phyloP scores from a whole-genome alignment of 2,797 vertebrate species.

The Psittacula derbiana region DNA sequence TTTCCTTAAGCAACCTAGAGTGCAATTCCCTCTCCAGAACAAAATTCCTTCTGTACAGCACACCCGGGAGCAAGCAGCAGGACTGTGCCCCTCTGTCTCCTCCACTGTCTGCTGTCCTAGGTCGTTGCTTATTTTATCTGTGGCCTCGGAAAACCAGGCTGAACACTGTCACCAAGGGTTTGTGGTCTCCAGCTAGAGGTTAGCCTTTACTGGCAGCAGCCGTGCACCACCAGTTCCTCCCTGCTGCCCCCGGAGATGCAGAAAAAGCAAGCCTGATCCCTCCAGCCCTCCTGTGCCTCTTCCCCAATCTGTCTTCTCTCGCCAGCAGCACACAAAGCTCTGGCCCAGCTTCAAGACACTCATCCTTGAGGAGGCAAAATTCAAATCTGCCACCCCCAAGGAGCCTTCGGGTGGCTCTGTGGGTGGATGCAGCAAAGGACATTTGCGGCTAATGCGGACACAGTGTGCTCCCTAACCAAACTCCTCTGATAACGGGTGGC shows the following conservation, averaged over 20 bases:
- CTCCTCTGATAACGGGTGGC: not conserved
- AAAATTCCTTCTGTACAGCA: not conserved
- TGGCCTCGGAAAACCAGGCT: conserved; percentile 23
- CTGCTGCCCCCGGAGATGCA: not conserved
- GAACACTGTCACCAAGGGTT: conserved; percentile 31
- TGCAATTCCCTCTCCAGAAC: not conserved
- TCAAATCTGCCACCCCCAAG: not conserved
- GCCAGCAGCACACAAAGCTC: not conserved
- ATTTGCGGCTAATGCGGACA: not conserved
- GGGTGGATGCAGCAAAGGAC: not conserved
- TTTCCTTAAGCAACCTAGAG: not conserved
- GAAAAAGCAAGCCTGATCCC: not conserved
- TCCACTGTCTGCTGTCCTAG: conserved; percentile 40
- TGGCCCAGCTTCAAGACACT: not conserved
- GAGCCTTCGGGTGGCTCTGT: conserved; percentile 19
- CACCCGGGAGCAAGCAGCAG: not conserved
- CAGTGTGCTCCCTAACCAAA: not conserved
- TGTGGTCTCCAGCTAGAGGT: conserved; percentile 39
- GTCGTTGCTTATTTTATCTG: conserved; percentile 57
- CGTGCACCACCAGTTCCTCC: not conserved
- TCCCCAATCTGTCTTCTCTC: not conserved
- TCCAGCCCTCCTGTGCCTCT: not conserved
- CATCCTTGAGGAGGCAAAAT: conserved; percentile 23
- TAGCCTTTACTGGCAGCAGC: conserved; percentile 48
- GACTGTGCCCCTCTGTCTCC: not conserved